Evolutionary conservation across 2,797 vertebrate species (phyloP), one percentile per base, ranked within the genome.

Genomic region (Oreochromis mossambicus): DNA sequence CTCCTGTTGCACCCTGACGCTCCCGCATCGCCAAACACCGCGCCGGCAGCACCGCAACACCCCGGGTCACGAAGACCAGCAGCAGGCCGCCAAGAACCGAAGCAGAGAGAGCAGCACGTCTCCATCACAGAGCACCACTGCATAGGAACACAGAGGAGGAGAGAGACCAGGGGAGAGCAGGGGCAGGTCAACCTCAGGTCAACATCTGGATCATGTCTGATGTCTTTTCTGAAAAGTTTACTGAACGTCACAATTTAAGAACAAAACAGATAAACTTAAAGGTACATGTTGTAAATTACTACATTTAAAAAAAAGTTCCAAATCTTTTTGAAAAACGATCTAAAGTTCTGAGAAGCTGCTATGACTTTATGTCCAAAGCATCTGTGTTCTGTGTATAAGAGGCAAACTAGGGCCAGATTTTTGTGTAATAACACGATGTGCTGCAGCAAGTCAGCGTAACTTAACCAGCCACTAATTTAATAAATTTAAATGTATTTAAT

Each of bases 1-100:
- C 21, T 97, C 97, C 6, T 98, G 97, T 92, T 98, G 97, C 79
- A 91, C 95, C 34, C 88, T 97, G 86, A 92, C 91, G 26, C 94
- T 98, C 41, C 96, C 96, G 1, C 96, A 95, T 1, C 95, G 96
- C 7, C 95, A 94, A 21, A 15, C 93, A 0, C 89, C 96, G 0
- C 93, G 93, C 12, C 88, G 96, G 1, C 92, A 92, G 82, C 95
- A 96, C 88, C 94, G 96, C 78, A 96, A 97, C 92, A 96, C 93
- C 3, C 96, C 94, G 1, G 81, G 73, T 24, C 85, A 94, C 63
- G 95, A 96, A 52, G 94, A 96, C 2, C 75, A 48, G 43, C 75
- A 86, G n/a, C 89, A 84, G 2, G 70, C 26, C 1, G 82, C 4
- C 8, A 94, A 87, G 90, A 93, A 87, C 90, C 87, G 21, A n/a